Evolutionary conservation across 2,888 invertebrate species (phyloP).

Genomic region (Electrophaes corylata): DNA sequence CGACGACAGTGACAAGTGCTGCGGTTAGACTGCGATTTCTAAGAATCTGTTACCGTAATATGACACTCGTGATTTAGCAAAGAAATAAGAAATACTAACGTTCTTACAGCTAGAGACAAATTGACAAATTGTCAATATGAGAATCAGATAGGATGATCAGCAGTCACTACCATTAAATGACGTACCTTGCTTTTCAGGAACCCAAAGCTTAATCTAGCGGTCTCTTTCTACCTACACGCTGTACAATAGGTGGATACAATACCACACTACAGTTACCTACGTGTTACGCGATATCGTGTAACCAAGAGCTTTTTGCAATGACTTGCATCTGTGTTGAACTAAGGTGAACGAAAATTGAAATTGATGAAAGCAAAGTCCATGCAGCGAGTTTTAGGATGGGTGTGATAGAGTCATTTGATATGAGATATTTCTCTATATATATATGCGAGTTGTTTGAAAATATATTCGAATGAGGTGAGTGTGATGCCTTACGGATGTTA

Average conservation of each 20-base stretch:
- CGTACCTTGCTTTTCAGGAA: neutral
- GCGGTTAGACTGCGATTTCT: neutral
- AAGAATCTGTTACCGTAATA: neutral
- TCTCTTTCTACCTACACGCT: neutral
- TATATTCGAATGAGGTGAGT: too few species aligned
- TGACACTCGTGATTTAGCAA: neutral
- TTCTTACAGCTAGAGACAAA: too few species aligned
- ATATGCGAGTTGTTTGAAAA: too few species aligned
- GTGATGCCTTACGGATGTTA: too few species aligned
- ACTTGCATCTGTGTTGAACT: conserved; percentile 4
- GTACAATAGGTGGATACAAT: neutral
- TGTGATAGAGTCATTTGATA: too few species aligned
- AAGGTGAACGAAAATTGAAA: neutral
- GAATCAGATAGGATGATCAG: too few species aligned
- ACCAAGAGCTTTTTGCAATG: conserved; percentile 18
- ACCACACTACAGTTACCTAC: conserved; percentile 14
- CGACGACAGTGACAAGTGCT: conserved; percentile 12
- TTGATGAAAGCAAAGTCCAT: neutral
- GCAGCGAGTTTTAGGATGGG: neutral
- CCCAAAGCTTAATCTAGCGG: neutral
- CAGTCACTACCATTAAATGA: neutral
- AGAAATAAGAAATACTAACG: neutral
- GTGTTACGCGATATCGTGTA: conserved; percentile 11
- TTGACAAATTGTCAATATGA: too few species aligned
- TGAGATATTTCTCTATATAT: too few species aligned